Base-by-base conservation (phyloP, 1,140 invertebrate species). In the Grapholita molesta region DNA sequence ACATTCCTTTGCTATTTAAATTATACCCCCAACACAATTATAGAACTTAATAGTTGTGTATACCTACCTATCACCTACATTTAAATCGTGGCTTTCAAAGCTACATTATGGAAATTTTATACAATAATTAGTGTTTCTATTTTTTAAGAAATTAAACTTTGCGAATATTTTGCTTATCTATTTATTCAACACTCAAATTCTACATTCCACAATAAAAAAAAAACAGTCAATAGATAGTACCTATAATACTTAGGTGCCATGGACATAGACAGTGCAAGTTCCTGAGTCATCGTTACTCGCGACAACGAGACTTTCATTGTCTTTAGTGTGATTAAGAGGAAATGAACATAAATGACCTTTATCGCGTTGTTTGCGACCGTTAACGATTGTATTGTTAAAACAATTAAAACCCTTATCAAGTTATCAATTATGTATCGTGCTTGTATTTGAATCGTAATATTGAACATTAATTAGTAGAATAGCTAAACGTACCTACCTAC, bases 241-340 rank as follows among this genome's bases (percentile, higher is more conserved):
- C n/a, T n/a, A n/a, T n/a, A n/a, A n/a, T n/a, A n/a, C n/a, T n/a
- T n/a, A n/a, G n/a, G n/a, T n/a, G n/a, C n/a, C n/a, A n/a, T n/a
- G n/a, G n/a, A n/a, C n/a, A n/a, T 21, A 5, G 8, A 3, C 3
- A 9, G 42, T 21, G 42, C 18, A 48, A 48, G 42, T 48, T 48
- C 42, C 42, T 48, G 42, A 48, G 42, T 48, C 42, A 48, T 48
- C 21, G 15, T 21, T 4, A 21, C 15, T 21, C 24, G n/a, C n/a
- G n/a, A n/a, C n/a, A 61, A 5, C 23, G 32, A 42, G 30, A 3
- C 32, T 42, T 33, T 38, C 66, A 28, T 74, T 75, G 69, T 57
- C 67, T 65, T 28, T 83, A 11, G 64, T 68, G 33, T 67, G 72
- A 66, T 57, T 84, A 23, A 72, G 72, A 64, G 53, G 67, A 48